Evolutionary conservation across 2,888 invertebrate species (phyloP).

Genomic region (Spialia ferax): DNA sequence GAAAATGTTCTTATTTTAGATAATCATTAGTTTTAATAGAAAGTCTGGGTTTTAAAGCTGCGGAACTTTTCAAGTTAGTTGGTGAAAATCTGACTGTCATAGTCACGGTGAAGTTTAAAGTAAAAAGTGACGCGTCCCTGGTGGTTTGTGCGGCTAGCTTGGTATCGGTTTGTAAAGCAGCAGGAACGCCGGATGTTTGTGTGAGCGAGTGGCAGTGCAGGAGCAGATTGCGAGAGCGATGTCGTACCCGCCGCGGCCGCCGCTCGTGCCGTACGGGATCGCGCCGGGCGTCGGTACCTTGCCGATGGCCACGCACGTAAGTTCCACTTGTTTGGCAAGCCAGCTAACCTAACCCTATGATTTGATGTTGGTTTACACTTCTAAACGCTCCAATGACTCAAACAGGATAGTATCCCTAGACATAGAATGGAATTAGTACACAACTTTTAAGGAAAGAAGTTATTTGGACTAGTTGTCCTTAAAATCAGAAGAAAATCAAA

Average conservation of each 20-base stretch:
- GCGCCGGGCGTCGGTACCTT: constrained; percentile 91
- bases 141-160: neutral
- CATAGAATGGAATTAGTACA: no score
- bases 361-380: no score
- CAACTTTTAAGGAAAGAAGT: no score
- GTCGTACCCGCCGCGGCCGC: constrained; percentile 96
- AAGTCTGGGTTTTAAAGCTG: no score
- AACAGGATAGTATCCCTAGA: no score
- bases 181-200: constrained; percentile 46
- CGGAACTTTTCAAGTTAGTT: no score
- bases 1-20: no score
- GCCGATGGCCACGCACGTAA: constrained; percentile 92
- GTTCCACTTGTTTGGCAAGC: constrained; percentile 55
- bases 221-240: constrained; percentile 79
- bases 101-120: constrained; percentile 10
- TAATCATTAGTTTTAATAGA: no score
- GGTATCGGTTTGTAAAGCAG: neutral
- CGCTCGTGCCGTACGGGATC: constrained; percentile 91
- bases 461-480: no score
- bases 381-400: no score
- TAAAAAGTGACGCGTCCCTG: constrained; percentile 46
- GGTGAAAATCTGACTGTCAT: neutral
- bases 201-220: constrained; percentile 6
- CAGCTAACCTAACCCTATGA: neutral
- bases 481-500: no score